Base-by-base conservation (phyloP, 1,140 invertebrate genomes). In the Neotoxoptera formosana region DNA sequence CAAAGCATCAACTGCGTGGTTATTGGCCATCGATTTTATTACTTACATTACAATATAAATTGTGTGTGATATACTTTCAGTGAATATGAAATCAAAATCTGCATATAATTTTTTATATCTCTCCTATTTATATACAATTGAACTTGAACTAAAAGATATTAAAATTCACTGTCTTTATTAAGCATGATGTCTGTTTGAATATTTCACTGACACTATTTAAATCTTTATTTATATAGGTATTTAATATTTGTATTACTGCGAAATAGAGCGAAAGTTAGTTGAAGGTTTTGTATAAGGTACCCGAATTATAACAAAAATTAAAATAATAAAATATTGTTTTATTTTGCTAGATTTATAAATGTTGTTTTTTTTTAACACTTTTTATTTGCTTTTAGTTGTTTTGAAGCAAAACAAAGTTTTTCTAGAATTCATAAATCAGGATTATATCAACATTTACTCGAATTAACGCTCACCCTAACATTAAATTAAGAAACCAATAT, bases 341-440 rank as follows among this genome's bases (percentile, higher is more conserved):
- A 17, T 8, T 45, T 90, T 56, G 11, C 88, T 11, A 41, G 41
- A 41, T n/a, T n/a, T n/a, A n/a, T 60, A 41, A n/a, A 45, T 60
- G 45, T 41, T 30, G 30, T 90, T 90, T 90, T 90, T 90, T 60
- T 7, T 17, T 6, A 60, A 90, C 6, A 41, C 7, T 90, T 90
- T 60, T 56, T 41, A 36, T 90, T 89, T 30, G 7, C 36, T 60
- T 90, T 90, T 45, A 90, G 53, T 90, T 89, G 36, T 25, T 90
- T 90, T 17, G 36, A 60, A 36, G 41, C 34, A 45, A 90, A 90
- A 76, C 14, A 76, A 90, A 90, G 88, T 90, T 90, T 90, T 90
- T 30, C 0, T 90, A 45, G 6, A 90, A 60, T 60, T 90, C 88
- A 90, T 90, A 90, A 90, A 90, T 90, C 53, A 90, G 36, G 53